These are phyloP conservation scores for Chelonus formosanus DNA, from an alignment of 2,888 invertebrate genomes.

Conservation along the genomic window DNA sequence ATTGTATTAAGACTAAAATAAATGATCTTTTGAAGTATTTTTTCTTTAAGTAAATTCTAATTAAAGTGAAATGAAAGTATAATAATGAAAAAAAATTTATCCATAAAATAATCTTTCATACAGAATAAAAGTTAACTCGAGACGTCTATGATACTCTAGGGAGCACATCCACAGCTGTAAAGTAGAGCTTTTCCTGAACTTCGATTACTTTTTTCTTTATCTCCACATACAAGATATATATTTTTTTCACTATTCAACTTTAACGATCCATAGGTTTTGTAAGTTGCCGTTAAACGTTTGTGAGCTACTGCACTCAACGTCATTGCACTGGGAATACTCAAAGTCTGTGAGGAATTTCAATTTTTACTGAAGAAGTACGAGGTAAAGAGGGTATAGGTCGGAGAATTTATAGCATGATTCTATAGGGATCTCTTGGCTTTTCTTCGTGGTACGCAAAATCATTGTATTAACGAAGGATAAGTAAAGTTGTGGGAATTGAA, in stretches of 20 bases:
- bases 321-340: constrained; percentile 19
- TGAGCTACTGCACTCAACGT: constrained; percentile 18
- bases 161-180: constrained; percentile 6
- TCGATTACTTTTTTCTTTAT: constrained; percentile 1
- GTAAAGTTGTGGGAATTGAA: neutral
- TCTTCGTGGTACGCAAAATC: constrained; percentile 19
- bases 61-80: constrained; percentile 3
- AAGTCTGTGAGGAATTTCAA: constrained; percentile 31
- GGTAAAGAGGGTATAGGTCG: constrained; percentile 2
- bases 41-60: constrained; percentile 6
- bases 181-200: constrained; percentile 9
- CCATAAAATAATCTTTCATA: neutral
- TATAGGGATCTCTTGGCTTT: constrained; percentile 2
- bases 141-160: constrained; percentile 1
- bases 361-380: constrained; percentile 17
- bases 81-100: neutral
- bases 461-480: constrained; percentile 27
- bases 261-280: constrained; percentile 30
- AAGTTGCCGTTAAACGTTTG: constrained; percentile 21
- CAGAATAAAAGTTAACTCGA: neutral
- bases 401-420: constrained; percentile 17
- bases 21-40: constrained; percentile 1
- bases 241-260: constrained; percentile 26
- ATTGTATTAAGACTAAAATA: constrained; percentile 15
- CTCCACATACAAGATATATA: neutral